Conservation (phyloP, 2,888 invertebrate species). For the Coleophora flavipennella region DNA sequence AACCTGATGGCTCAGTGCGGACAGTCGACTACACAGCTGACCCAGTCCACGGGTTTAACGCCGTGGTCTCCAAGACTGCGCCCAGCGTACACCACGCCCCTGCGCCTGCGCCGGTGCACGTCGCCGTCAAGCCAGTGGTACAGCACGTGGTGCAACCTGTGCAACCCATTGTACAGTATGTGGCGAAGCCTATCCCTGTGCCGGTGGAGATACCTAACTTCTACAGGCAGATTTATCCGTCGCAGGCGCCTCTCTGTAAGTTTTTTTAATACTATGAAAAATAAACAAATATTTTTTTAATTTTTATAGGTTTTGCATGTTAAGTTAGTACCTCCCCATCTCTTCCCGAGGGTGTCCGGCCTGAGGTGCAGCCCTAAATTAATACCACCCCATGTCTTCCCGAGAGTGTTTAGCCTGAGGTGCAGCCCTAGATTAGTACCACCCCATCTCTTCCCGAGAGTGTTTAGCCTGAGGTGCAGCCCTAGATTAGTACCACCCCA, state of each 20-base stretch:
- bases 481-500: too few species aligned
- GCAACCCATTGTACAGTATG: constrained; percentile 30
- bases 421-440: too few species aligned
- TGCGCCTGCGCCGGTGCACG: constrained; percentile 4
- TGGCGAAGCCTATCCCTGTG: constrained; percentile 43
- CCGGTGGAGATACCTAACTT: constrained; percentile 42
- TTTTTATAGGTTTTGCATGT: background rate
- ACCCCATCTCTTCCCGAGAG: too few species aligned
- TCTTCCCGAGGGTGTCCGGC: too few species aligned
- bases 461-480: too few species aligned
- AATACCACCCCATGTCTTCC: too few species aligned
- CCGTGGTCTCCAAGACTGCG: constrained; percentile 66
- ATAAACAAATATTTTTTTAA: too few species aligned
- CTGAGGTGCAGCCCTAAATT: too few species aligned
- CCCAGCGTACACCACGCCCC: constrained; percentile 60
- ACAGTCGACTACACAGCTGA: constrained; percentile 74
- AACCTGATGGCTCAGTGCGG: constrained; percentile 66
- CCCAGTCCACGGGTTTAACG: constrained; percentile 71
- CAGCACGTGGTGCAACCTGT: constrained; percentile 1
- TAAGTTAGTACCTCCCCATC: background rate
- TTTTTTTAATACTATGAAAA: constrained; percentile 11
- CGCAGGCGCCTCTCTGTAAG: constrained; percentile 34
- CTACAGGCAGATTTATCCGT: constrained; percentile 11
- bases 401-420: too few species aligned
- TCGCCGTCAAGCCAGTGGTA: background rate